These are phyloP conservation scores for Epizoanthus ramosus DNA, from an alignment of 92 coral and sea anemone species.

Conservation along the genomic window DNA sequence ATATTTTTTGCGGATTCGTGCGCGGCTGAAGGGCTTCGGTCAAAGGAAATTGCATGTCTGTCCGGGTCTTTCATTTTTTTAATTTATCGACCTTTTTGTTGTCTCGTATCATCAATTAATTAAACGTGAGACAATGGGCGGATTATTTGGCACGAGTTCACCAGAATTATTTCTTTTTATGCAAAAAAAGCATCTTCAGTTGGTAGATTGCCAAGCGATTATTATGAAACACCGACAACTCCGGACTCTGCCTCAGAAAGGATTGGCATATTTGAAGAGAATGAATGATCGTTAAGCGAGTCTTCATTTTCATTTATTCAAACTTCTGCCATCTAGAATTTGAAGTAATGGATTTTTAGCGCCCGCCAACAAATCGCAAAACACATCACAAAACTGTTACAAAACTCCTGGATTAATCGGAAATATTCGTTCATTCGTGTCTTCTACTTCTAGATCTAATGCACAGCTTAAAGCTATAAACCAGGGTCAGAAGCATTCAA, in stretches of 20 bases:
- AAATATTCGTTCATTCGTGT: too few species aligned
- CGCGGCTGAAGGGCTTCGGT: conserved; percentile 15
- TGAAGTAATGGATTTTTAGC: too few species aligned
- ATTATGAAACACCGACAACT: background rate
- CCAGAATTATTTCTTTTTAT: background rate
- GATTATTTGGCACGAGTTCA: conserved; percentile 14
- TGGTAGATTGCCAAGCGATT: conserved; percentile 7
- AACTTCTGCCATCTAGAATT: too few species aligned
- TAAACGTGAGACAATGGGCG: conserved; percentile 33
- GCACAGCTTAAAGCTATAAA: too few species aligned
- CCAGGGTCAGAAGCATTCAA: too few species aligned
- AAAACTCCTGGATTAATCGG: too few species aligned
- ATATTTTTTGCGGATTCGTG: conserved; percentile 11
- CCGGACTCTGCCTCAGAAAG: background rate
- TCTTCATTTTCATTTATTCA: background rate
- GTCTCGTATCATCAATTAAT: conserved; percentile 46
- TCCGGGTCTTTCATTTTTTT: conserved; percentile 34
- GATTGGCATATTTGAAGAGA: background rate
- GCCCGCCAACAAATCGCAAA: too few species aligned
- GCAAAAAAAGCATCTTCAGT: background rate
- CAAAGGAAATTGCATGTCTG: conserved; percentile 32
- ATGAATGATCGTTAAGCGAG: background rate
- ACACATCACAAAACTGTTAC: too few species aligned
- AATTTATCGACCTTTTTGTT: conserved; percentile 48
- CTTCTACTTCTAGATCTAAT: too few species aligned